Base-by-base conservation (phyloP, 2,888 invertebrate species). In the Calameuta pallipes region DNA sequence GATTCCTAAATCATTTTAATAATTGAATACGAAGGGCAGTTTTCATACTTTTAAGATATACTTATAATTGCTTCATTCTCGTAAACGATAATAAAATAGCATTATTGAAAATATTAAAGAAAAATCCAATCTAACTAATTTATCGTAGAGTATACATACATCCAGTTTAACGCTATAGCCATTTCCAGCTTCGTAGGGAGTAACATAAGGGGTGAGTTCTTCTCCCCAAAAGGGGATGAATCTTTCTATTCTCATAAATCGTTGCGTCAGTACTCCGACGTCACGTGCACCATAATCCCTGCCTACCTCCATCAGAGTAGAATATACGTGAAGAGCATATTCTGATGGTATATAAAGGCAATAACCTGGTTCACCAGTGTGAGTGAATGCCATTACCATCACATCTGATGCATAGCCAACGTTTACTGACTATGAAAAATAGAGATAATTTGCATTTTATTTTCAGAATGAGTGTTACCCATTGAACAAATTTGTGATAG, bases 141-240 rank as follows among this genome's bases (percentile, higher is more conserved):
- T 9, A 9, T 56, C 41, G 23, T 23, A 9, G 9, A 23, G 35
- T 78, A 12, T 81, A 84, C 85, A 84, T 85, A 92, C 91, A 85
- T 94, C 93, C 78, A 95, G 90, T 89, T 93, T 93, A 15, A 95
- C 94, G 80, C 93, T 92, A 87, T 94, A 94, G 37, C 93, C 93
- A 82, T 94, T 92, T 36, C 95, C 95, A 81, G 94, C 94, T 91
- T 95, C 95, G 80, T 93, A 93, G 0, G 94, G 94, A 3, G 94
- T 94, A 4, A 93, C 93, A 76, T 93, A 93, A 81, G 94, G 93
- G 35, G 93, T 93, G 35, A 95, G 90, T 90, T 95, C 95, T 85
- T 95, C 94, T 1, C 94, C 95, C 95, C 95, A 95, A 90, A 95
- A 95, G 6, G 95, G 95, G 86, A 95, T 95, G 88, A 95, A 95